These are phyloP conservation scores for Ormyrus nitidulus DNA, from an alignment of 2,888 invertebrate genomes.

Conservation along the genomic window DNA sequence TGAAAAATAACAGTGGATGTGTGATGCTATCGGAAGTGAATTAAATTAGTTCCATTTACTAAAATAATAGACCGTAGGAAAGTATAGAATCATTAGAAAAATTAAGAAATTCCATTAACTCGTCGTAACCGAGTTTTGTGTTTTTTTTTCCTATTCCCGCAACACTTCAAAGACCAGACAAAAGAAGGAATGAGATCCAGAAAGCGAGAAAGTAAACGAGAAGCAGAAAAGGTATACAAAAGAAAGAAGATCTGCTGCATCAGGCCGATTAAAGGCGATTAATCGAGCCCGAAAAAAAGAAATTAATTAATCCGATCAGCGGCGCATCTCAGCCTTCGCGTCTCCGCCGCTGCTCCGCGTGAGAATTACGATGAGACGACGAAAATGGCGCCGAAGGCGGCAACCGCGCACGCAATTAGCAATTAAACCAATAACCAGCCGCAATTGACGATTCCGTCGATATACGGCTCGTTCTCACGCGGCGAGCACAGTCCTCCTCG, in stretches of 20 bases:
- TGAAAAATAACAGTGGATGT: too few relatives aligned
- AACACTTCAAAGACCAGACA: not conserved
- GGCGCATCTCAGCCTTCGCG: slow-evolving; percentile 1
- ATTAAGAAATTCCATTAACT: slow-evolving; percentile 1
- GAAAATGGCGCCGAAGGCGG: slow-evolving; percentile 33
- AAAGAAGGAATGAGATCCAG: not conserved
- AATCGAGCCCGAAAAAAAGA: slow-evolving; percentile 16
- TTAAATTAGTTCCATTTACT: too few relatives aligned
- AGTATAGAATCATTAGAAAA: not conserved
- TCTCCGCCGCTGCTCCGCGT: slow-evolving; percentile 21
- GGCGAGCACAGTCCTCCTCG: not conserved
- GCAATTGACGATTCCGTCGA: slow-evolving; percentile 73
- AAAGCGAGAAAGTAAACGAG: slow-evolving; percentile 3
- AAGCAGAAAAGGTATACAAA: not conserved
- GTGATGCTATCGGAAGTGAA: too few relatives aligned
- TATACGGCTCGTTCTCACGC: slow-evolving; percentile 60
- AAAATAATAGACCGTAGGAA: too few relatives aligned
- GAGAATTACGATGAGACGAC: slow-evolving; percentile 45
- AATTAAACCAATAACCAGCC: slow-evolving; percentile 72
- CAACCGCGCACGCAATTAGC: slow-evolving; percentile 66
- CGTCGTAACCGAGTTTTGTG: not conserved
- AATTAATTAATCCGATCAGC: slow-evolving; percentile 21
- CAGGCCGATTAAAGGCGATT: slow-evolving; percentile 31
- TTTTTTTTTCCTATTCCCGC: not conserved
- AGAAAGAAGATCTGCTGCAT: slow-evolving; percentile 32